Evolutionary conservation across 2,113 vertebrate species (phyloP).

Genomic region (Urocitellus parryii): DNA sequence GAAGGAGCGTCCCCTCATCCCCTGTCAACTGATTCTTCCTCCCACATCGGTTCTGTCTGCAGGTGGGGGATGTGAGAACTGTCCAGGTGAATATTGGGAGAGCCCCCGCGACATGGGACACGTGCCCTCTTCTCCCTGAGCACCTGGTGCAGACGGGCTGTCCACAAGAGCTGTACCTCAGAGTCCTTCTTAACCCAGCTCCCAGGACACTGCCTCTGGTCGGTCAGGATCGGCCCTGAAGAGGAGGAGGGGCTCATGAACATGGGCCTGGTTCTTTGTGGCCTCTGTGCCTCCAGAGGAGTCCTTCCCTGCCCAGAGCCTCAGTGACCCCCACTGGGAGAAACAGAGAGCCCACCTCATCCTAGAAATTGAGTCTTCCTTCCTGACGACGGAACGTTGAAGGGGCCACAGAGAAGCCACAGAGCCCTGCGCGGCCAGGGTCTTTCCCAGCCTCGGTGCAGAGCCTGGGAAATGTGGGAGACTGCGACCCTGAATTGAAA

Average conservation of each 20-base stretch:
- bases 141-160: neutral
- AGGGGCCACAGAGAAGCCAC: rapidly evolving
- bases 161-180: neutral
- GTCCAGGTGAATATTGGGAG: neutral
- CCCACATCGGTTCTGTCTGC: neutral
- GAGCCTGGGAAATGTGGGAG: neutral
- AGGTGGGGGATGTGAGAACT: too few species aligned
- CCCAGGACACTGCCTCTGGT: neutral
- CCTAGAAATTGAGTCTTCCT: neutral
- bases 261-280: neutral
- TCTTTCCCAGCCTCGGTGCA: neutral
- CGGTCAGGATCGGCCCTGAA: neutral
- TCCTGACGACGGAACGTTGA: neutral
- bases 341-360: neutral
- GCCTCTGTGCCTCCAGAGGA: neutral
- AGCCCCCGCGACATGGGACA: neutral
- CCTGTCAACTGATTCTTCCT: neutral
- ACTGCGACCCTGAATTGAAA: neutral
- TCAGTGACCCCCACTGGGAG: neutral
- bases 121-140: neutral
- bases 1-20: neutral
- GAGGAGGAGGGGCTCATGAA: neutral
- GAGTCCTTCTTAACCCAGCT: neutral
- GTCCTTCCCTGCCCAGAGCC: neutral
- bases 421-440: rapidly evolving